Percentiles rank a stretch among this genome's conserved stretches.
Conservation (phyloP, 92 coral and sea anemone genomes). For the Porites rus region DNA sequence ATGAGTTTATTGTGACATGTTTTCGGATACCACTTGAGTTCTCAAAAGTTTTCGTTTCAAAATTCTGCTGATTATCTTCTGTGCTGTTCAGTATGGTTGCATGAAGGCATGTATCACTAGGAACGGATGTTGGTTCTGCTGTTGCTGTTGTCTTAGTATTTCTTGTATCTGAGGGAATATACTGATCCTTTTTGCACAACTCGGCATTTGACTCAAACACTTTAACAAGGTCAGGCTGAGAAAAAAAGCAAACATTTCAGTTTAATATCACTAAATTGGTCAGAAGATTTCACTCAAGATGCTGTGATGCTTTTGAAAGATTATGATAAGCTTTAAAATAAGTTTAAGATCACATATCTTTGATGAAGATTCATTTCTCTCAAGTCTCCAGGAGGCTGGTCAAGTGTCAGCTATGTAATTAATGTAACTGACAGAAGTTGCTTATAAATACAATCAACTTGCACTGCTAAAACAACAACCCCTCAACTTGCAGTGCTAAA, state of each 20-base stretch:
- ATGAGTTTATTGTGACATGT: not conserved
- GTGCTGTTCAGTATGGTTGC: not conserved
- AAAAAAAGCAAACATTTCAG: not conserved
- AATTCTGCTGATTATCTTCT: not conserved
- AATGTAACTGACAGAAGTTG: too few relatives aligned
- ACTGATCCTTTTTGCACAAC: not conserved
- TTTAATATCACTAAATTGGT: too few relatives aligned
- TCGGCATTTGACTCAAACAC: conserved; percentile 25
- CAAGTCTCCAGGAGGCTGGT: too few relatives aligned
- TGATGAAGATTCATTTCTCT: too few relatives aligned
- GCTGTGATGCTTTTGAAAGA: too few relatives aligned
- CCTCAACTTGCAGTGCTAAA: not conserved
- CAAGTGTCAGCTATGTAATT: too few relatives aligned
- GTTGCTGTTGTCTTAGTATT: not conserved
- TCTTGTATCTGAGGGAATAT: conserved; percentile 1
- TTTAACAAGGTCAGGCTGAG: conserved; percentile 30
- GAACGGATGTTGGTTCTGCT: not conserved
- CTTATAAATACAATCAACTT: not conserved
- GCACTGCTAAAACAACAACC: not conserved
- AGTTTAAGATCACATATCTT: too few relatives aligned
- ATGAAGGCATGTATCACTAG: not conserved
- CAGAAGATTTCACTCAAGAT: too few relatives aligned
- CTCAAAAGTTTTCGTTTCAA: not conserved
- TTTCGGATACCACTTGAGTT: not conserved
- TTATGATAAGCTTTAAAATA: too few relatives aligned